phyloP scores from a whole-genome alignment of 2,888 invertebrate species.

The Pherbina coryleti region DNA sequence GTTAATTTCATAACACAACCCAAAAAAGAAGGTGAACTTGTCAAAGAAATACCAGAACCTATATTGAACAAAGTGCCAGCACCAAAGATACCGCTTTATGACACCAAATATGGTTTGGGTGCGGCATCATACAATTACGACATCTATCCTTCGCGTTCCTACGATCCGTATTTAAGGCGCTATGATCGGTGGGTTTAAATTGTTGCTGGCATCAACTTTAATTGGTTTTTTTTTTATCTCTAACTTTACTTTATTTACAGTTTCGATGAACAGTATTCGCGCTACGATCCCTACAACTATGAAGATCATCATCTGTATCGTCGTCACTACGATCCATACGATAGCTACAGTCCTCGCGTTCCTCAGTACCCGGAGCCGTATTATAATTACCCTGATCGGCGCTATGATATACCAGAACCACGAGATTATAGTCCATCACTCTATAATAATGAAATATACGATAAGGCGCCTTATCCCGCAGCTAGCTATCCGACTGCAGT shows the following conservation, averaged over 20 bases:
- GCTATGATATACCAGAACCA: slow-evolving; percentile 65
- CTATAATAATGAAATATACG: slow-evolving; percentile 64
- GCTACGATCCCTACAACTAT: slow-evolving; percentile 65
- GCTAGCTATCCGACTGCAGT: slow-evolving; percentile 45
- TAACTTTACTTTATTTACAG: slow-evolving; percentile 48
- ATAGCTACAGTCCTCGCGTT: slow-evolving; percentile 66
- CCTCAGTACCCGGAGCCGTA: slow-evolving; percentile 66
- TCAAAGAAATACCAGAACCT: slow-evolving; percentile 52
- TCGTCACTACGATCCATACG: slow-evolving; percentile 66
- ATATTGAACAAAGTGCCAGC: slow-evolving; percentile 50
- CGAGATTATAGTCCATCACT: slow-evolving; percentile 59
- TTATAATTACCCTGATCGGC: slow-evolving; percentile 67
- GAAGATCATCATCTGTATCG: slow-evolving; percentile 66
- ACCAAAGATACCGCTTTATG: slow-evolving; percentile 49
- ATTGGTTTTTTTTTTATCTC: background rate
- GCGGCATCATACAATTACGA: slow-evolving; percentile 53
- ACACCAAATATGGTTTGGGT: slow-evolving; percentile 49
- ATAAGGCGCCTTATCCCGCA: slow-evolving; percentile 54
- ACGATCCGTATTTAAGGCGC: slow-evolving; percentile 66
- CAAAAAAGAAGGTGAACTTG: slow-evolving; percentile 60
- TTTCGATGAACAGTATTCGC: slow-evolving; percentile 65
- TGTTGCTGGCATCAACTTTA: background rate
- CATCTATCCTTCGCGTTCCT: slow-evolving; percentile 66
- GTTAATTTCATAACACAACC: slow-evolving; percentile 79
- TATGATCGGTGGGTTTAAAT: slow-evolving; percentile 64